phyloP scores from a whole-genome alignment of 2,113 vertebrate genomes.

The Oryctolagus cuniculus region DNA sequence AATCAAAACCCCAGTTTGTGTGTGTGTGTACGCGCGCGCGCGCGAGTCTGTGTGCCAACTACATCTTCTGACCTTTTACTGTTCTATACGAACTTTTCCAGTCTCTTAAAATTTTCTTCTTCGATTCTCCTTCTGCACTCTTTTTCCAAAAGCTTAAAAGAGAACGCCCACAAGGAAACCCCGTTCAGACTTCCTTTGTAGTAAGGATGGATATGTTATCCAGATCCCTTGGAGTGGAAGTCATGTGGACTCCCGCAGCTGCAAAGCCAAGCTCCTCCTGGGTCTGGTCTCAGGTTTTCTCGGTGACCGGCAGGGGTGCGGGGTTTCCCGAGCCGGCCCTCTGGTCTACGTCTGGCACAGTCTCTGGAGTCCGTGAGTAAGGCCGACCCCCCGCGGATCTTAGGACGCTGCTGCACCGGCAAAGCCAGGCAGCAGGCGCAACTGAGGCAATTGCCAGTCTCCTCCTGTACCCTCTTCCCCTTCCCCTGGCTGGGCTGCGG shows the following conservation, averaged over 20 bases:
- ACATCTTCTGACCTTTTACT: background rate
- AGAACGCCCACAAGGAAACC: background rate
- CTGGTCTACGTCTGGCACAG: rapidly evolving
- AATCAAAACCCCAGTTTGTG: background rate
- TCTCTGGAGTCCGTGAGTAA: background rate
- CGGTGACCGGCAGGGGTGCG: rapidly evolving
- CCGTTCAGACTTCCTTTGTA: background rate
- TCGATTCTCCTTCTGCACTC: background rate
- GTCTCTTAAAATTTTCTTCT: background rate
- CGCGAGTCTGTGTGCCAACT: background rate
- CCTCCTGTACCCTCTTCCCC: rapidly evolving
- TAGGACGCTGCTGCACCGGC: background rate
- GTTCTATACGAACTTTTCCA: conserved; percentile 12
- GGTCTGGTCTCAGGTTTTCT: background rate
- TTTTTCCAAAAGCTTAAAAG: background rate
- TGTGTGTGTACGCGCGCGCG: too few species aligned
- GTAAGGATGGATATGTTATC: rapidly evolving
- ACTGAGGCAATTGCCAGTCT: rapidly evolving
- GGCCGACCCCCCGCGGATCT: rapidly evolving
- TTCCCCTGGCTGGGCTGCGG: rapidly evolving
- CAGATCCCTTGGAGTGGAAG: background rate
- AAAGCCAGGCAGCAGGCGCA: background rate
- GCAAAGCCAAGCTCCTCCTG: background rate
- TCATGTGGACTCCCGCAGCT: rapidly evolving
- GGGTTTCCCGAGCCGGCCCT: background rate